Conservation (phyloP, 2,888 invertebrate species). For the Sarcophaga carnaria region DNA sequence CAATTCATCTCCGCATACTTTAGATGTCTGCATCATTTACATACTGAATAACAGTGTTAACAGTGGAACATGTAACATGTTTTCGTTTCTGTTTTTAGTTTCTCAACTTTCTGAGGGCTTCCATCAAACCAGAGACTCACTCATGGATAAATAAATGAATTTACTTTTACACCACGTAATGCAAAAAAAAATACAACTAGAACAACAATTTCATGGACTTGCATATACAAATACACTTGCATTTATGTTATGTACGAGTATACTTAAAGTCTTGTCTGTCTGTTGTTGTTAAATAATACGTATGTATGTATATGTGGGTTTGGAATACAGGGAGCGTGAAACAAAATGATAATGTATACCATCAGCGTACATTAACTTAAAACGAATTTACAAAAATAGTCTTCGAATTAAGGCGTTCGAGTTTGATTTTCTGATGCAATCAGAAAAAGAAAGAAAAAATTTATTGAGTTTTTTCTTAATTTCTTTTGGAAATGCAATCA, state of each 20-base stretch:
- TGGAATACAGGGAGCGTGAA: too few species aligned
- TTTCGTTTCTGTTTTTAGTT: conserved; percentile 1
- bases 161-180: conserved; percentile 55
- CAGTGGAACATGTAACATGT: not conserved
- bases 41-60: conserved; percentile 24
- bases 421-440: too few species aligned
- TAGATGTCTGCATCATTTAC: conserved; percentile 48
- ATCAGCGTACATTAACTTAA: too few species aligned
- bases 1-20: conserved; percentile 56
- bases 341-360: too few species aligned
- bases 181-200: not conserved
- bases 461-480: too few species aligned
- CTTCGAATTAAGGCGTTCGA: too few species aligned
- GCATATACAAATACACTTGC: not conserved
- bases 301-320: too few species aligned
- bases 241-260: not conserved
- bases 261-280: too few species aligned
- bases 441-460: too few species aligned
- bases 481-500: too few species aligned
- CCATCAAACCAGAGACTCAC: conserved; percentile 58
- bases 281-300: too few species aligned
- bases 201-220: not conserved
- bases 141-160: conserved; percentile 66
- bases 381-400: too few species aligned
- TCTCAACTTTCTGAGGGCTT: conserved; percentile 51